phyloP scores from a whole-genome alignment of 1,140 invertebrate genomes.

The Calosoma granatense region DNA sequence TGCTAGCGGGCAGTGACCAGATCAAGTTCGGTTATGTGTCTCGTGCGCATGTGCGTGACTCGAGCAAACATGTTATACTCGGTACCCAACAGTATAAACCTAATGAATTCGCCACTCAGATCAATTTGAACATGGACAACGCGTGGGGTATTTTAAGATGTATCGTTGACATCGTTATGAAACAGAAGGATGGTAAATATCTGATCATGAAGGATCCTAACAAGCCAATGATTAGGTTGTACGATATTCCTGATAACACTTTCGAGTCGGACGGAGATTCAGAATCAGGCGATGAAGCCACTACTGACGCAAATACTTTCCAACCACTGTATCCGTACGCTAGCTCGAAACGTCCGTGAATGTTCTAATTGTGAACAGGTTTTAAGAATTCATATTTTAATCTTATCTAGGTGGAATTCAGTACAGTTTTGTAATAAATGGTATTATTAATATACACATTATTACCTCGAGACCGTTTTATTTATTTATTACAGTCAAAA shows the following conservation, averaged over 20 bases:
- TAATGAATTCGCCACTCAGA: constrained; percentile 96
- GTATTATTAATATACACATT: neutral
- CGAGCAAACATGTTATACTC: constrained; percentile 92
- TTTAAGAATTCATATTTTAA: neutral
- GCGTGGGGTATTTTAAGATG: constrained; percentile 98
- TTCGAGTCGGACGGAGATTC: constrained; percentile 97
- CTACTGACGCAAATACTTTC: constrained; percentile 28
- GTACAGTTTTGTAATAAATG: constrained; percentile 1
- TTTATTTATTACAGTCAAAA: neutral
- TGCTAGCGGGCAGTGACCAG: constrained; percentile 93
- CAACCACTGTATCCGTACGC: constrained; percentile 28
- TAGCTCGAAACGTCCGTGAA: constrained; percentile 1
- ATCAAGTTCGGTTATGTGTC: constrained; percentile 99
- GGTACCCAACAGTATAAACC: constrained; percentile 99
- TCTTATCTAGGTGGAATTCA: neutral
- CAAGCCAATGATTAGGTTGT: constrained; percentile 92
- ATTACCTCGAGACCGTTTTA: neutral
- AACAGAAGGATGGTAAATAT: constrained; percentile 94
- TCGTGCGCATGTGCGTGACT: constrained; percentile 83
- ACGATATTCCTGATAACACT: constrained; percentile 96
- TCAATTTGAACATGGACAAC: constrained; percentile 99
- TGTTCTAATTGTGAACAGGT: neutral
- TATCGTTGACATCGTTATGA: constrained; percentile 97
- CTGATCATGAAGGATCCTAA: constrained; percentile 99
- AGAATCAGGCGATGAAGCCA: constrained; percentile 71